These are phyloP conservation scores for Metridium senile DNA, from an alignment of 92 coral and sea anemone genomes.

Conservation along the genomic window DNA sequence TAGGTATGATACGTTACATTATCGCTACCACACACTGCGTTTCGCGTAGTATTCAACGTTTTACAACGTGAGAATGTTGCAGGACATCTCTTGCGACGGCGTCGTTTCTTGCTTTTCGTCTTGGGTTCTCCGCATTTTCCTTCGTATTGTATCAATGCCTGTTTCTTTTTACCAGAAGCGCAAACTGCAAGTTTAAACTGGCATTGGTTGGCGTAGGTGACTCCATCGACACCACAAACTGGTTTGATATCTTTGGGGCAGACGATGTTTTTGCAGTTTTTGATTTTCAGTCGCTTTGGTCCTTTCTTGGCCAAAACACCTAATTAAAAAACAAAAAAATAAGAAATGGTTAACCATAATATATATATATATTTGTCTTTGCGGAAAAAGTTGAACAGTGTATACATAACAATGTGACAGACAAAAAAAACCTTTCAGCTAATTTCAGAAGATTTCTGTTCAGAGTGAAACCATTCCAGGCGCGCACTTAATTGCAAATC, in stretches of 20 bases:
- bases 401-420: too few species aligned
- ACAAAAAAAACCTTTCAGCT: too few species aligned
- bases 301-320: slow-evolving; percentile 35
- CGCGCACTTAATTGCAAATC: too few species aligned
- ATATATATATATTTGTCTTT: too few species aligned
- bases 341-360: not conserved
- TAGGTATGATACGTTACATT: slow-evolving; percentile 73
- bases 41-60: slow-evolving; percentile 43
- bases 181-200: slow-evolving; percentile 65
- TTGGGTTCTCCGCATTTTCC: slow-evolving; percentile 59
- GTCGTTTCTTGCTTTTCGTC: slow-evolving; percentile 18
- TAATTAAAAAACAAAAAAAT: slow-evolving; percentile 1
- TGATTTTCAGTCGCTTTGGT: slow-evolving; percentile 3
- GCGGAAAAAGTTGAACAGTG: too few species aligned
- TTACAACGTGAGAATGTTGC: slow-evolving; percentile 40
- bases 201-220: slow-evolving; percentile 67
- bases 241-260: slow-evolving; percentile 31
- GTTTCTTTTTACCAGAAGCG: slow-evolving; percentile 45
- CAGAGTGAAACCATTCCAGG: too few species aligned
- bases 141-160: slow-evolving; percentile 32
- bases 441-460: too few species aligned
- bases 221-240: slow-evolving; percentile 72
- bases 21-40: slow-evolving; percentile 83
- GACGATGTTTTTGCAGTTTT: slow-evolving; percentile 20
- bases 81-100: slow-evolving; percentile 28